These are phyloP conservation scores for Antitype chi DNA, from an alignment of 2,888 invertebrate genomes.

Conservation along the genomic window DNA sequence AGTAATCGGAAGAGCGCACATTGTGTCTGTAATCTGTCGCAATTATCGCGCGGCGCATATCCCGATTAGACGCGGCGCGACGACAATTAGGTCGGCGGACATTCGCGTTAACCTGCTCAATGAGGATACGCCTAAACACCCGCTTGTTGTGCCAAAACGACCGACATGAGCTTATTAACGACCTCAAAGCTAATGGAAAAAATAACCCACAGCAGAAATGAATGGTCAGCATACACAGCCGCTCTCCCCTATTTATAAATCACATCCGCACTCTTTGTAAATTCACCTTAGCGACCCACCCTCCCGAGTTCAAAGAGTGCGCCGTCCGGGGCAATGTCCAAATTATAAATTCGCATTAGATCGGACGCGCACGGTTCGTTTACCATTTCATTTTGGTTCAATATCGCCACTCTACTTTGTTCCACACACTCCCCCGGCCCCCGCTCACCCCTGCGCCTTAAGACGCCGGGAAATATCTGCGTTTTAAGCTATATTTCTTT, in stretches of 20 bases:
- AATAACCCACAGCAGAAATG: constrained; percentile 77
- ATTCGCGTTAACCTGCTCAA: constrained; percentile 88
- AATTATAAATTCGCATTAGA: constrained; percentile 91
- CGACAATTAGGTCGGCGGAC: constrained; percentile 90
- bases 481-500: constrained; percentile 92
- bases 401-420: constrained; percentile 91
- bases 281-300: constrained; percentile 83
- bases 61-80: constrained; percentile 89
- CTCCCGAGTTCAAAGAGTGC: constrained; percentile 88
- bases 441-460: constrained; percentile 84
- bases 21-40: constrained; percentile 83
- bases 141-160: constrained; percentile 83
- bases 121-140: constrained; percentile 90
- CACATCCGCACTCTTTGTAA: constrained; percentile 88
- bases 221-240: constrained; percentile 78
- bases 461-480: constrained; percentile 91
- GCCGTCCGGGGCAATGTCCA: constrained; percentile 88
- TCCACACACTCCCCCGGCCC: constrained; percentile 88
- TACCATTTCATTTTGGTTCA: constrained; percentile 91
- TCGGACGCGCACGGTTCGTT: constrained; percentile 91
- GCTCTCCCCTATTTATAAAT: constrained; percentile 86
- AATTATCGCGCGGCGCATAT: constrained; percentile 90
- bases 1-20: constrained; percentile 64
- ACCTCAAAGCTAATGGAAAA: constrained; percentile 80
- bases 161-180: constrained; percentile 77